Percentiles rank a stretch among this genome's conserved stretches.
phyloP scores from a whole-genome alignment of 2,113 vertebrate genomes.

The Orthonyx spaldingii region DNA sequence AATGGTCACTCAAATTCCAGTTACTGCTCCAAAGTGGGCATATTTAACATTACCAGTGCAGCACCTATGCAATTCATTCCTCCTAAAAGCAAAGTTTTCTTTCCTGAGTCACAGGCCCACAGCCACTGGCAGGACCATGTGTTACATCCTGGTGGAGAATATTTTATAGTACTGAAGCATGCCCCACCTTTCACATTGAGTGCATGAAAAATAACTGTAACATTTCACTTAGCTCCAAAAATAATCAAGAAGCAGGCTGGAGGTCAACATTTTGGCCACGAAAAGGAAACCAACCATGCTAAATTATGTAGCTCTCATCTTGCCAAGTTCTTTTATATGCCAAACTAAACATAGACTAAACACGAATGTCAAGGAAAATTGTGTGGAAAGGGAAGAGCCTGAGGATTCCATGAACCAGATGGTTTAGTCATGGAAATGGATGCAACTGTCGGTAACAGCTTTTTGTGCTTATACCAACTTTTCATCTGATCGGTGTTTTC shows the following conservation, averaged over 20 bases:
- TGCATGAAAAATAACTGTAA: neutral
- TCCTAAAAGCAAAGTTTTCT: neutral
- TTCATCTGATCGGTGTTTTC: neutral
- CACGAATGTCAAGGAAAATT: constrained; percentile 26
- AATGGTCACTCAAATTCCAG: neutral
- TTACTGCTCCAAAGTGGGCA: neutral
- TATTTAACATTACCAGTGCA: neutral
- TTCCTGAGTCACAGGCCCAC: neutral
- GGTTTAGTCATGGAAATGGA: constrained; percentile 10
- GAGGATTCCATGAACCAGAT: constrained; percentile 25
- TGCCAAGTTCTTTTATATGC: neutral
- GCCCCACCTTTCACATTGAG: neutral
- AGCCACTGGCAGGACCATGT: neutral
- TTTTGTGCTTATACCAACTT: neutral
- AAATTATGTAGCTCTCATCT: neutral
- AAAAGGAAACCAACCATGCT: neutral
- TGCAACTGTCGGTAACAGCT: constrained; percentile 25
- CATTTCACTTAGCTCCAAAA: neutral
- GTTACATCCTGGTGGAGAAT: neutral
- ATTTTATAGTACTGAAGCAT: neutral
- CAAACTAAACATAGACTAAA: constrained; percentile 48
- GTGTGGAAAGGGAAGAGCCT: neutral
- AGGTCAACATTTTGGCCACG: neutral
- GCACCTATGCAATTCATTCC: neutral
- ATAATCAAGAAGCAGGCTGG: neutral